Conservation (phyloP, 1,140 invertebrate genomes). For the Zaprionus capensis region DNA sequence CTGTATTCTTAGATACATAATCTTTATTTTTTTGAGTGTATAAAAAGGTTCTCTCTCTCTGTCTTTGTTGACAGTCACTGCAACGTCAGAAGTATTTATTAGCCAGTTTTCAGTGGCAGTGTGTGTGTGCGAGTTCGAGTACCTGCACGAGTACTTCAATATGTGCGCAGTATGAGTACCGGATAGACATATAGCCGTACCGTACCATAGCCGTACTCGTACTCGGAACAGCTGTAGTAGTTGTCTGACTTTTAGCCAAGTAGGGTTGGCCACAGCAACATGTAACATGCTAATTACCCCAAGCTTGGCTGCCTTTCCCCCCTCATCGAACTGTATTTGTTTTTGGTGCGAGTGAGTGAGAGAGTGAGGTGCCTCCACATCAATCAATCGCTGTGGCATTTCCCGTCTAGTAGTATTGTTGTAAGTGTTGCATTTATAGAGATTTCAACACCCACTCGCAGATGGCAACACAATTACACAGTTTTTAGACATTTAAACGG, state of each 20-base stretch:
- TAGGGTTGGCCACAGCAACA: constrained; percentile 56
- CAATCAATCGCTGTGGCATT: constrained; percentile 50
- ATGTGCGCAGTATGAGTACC: constrained; percentile 12
- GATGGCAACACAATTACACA: constrained; percentile 25
- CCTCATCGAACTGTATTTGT: constrained; percentile 15
- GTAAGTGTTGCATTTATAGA: constrained; percentile 48
- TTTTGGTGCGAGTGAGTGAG: background rate
- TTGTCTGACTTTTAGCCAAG: constrained; percentile 67
- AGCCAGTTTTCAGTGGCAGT: constrained; percentile 14
- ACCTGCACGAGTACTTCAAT: constrained; percentile 12
- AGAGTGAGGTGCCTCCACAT: constrained; percentile 6
- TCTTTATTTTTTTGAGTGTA: background rate
- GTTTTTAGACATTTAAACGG: constrained; percentile 41
- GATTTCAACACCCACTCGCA: constrained; percentile 67
- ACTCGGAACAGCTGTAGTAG: constrained; percentile 53
- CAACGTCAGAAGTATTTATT: constrained; percentile 54
- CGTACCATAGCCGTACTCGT: background rate
- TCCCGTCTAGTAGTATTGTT: constrained; percentile 56
- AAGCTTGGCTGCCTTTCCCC: constrained; percentile 45
- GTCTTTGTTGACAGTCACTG: constrained; percentile 12
- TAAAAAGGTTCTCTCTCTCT: background rate
- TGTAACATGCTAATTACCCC: constrained; percentile 78
- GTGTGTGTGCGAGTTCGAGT: constrained; percentile 1
- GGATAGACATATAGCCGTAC: constrained; percentile 2
- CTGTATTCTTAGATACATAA: background rate